Evolutionary conservation across 2,888 invertebrate genomes (phyloP), one percentile per base, ranked within the genome.

Genomic region (Pycnomerus fuliginosus): DNA sequence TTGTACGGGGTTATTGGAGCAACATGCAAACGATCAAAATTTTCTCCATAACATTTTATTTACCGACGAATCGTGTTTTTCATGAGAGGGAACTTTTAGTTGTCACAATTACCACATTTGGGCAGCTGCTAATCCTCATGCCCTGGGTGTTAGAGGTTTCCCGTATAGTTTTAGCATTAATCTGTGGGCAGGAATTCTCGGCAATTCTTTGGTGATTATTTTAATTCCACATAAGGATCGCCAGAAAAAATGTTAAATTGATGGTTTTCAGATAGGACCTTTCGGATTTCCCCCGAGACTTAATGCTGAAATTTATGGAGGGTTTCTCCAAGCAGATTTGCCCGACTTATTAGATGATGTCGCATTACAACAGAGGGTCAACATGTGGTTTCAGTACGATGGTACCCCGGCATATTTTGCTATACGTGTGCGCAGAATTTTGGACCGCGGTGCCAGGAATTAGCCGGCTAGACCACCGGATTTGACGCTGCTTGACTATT

Each of bases 51-150:
- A 24, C 8, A 8, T 24, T 3, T 4, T 24, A 24, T 24, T 24
- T 24, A 24, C 24, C 10, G 24, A 24, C 8, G 24, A 24, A 8
- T 24, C 24, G 3, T 24, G 3, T 24, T 24, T 24, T 24, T 24
- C 10, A n/a, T 11, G 24, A n/a, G 10, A 3, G 11, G 24, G 24
- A 11, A 24, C 24, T 24, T 24, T 24, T 24, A 24, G 11, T 3
- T 10, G 24, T 24, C 24, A 24, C 24, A 24, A 24, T 24, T 24
- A 10, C 11, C 24, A 24, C n/a, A 8, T 24, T 10, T 8, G 24
- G 24, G 3, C 24, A 4, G 24, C 24, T 10, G 24, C n/a, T 10
- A 24, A 24, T 24, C 24, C 24, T 4, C 3, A 24, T 24, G 24
- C 3, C n/a, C 3, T 4, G 3, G n/a, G n/a, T 8, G 3, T 8